Conservation (phyloP, 1,140 invertebrate species). For the Pseudoatta argentina region DNA sequence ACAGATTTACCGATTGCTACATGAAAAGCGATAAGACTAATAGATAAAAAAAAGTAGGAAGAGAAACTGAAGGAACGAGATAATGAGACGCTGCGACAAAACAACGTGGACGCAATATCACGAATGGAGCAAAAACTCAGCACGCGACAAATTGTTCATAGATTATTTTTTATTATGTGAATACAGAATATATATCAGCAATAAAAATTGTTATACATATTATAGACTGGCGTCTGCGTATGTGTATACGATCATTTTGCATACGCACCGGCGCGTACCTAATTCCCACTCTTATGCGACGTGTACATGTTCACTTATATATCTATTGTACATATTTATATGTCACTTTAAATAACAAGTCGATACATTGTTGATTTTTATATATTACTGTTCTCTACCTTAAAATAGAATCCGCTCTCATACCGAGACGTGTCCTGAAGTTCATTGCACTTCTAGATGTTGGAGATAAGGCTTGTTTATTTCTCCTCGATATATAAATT, state of each 20-base stretch:
- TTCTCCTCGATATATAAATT: neutral
- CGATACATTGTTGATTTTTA: slow-evolving; percentile 74
- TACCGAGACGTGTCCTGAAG: neutral
- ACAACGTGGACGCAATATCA: slow-evolving; percentile 55
- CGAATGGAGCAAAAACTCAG: slow-evolving; percentile 55
- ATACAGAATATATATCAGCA: slow-evolving; percentile 81
- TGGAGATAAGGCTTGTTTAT: neutral
- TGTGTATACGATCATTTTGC: slow-evolving; percentile 62
- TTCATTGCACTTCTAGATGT: neutral
- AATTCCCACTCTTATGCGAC: slow-evolving; percentile 61
- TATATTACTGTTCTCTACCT: slow-evolving; percentile 68
- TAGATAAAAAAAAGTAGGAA: neutral
- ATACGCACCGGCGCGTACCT: slow-evolving; percentile 57
- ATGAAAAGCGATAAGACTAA: slow-evolving; percentile 21
- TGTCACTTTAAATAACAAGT: slow-evolving; percentile 75
- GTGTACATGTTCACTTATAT: slow-evolving; percentile 70
- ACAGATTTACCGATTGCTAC: slow-evolving; percentile 2
- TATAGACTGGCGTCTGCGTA: slow-evolving; percentile 67
- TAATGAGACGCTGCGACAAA: slow-evolving; percentile 10
- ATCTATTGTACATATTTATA: slow-evolving; percentile 77
- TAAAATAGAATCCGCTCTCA: slow-evolving; percentile 40
- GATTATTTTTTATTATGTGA: slow-evolving; percentile 84
- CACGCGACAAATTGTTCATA: slow-evolving; percentile 80
- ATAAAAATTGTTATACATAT: slow-evolving; percentile 83
- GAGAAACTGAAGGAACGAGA: neutral